These are phyloP conservation scores for Catharus fuscescens DNA, from an alignment of 2,113 vertebrate genomes.

Conservation along the genomic window DNA sequence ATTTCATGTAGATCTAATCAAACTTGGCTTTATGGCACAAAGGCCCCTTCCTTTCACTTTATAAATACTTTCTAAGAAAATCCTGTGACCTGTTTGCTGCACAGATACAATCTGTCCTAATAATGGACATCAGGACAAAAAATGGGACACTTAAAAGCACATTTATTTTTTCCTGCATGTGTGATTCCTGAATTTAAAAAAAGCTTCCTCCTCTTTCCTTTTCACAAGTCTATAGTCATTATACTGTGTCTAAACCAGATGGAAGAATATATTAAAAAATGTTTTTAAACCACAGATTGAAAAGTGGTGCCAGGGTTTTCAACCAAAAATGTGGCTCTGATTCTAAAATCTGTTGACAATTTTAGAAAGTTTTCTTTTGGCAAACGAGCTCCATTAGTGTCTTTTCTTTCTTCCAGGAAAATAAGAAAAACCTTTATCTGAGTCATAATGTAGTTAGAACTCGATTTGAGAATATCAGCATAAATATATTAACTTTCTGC, in stretches of 20 bases:
- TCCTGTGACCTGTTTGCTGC: neutral
- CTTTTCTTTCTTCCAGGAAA: conserved; percentile 38
- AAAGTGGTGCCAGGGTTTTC: conserved; percentile 36
- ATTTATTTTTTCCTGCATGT: conserved; percentile 7
- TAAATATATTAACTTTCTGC: conserved; percentile 1
- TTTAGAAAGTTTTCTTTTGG: conserved; percentile 50
- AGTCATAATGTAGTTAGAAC: neutral
- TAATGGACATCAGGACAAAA: neutral
- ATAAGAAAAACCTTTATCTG: conserved; percentile 8
- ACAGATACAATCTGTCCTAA: neutral
- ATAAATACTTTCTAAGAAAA: conserved; percentile 34
- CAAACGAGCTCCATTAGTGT: neutral
- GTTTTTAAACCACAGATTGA: conserved; percentile 50
- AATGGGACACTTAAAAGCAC: neutral
- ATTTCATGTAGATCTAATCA: conserved; percentile 30
- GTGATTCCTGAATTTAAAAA: neutral
- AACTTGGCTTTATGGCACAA: conserved; percentile 9
- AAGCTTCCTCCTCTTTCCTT: neutral
- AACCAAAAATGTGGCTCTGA: conserved; percentile 48
- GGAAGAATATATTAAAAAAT: conserved; percentile 53
- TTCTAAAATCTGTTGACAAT: conserved; percentile 57
- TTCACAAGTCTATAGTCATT: conserved; percentile 24
- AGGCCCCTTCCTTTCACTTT: conserved; percentile 10
- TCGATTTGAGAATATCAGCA: neutral
- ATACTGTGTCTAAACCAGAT: conserved; percentile 22